Evolutionary conservation across 2,797 vertebrate genomes (phyloP).

Genomic region (Cheirogaleus major): DNA sequence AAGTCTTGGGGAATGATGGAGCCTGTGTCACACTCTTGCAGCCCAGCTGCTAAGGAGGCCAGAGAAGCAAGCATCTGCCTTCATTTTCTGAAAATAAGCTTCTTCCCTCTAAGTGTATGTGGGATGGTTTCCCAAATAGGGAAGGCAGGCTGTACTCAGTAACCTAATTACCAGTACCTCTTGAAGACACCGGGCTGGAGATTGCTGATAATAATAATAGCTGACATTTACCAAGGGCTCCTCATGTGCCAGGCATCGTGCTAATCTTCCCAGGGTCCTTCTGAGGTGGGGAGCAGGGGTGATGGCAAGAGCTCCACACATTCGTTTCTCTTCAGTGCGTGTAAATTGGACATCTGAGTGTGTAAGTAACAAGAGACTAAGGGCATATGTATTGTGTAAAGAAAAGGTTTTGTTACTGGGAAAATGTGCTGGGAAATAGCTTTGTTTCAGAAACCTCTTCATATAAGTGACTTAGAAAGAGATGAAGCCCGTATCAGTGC

Average conservation of each 20-base stretch:
- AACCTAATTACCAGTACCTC: background rate
- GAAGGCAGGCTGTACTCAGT: background rate
- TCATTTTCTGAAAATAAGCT: background rate
- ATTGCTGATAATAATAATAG: background rate
- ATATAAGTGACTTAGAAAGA: background rate
- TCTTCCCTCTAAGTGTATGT: background rate
- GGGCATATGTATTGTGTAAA: background rate
- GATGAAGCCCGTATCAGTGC: background rate
- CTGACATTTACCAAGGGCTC: background rate
- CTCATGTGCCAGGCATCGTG: background rate
- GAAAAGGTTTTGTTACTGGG: background rate
- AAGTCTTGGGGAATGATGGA: background rate
- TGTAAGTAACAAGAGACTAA: background rate
- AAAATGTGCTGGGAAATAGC: background rate
- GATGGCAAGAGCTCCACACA: background rate
- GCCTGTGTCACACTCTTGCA: background rate
- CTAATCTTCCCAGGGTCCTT: background rate
- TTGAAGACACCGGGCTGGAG: background rate
- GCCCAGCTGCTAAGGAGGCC: background rate
- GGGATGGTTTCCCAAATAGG: background rate
- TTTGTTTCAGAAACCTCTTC: background rate
- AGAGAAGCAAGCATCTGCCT: background rate
- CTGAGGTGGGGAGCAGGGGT: background rate
- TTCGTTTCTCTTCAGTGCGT: background rate
- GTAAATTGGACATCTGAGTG: background rate